Conservation (phyloP, 1,140 invertebrate genomes). For the Zophobas morio region DNA sequence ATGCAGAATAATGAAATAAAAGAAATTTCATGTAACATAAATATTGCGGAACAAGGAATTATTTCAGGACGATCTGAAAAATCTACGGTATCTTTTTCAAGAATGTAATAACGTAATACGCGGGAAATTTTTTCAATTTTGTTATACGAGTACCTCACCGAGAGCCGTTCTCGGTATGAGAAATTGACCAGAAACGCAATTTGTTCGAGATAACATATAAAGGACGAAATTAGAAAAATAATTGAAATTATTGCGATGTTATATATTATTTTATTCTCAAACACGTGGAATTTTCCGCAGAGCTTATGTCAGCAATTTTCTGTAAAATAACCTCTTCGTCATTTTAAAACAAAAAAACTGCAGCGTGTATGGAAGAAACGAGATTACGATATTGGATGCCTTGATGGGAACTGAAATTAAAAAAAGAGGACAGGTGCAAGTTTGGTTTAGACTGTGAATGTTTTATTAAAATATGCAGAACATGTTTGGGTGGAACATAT, state of each 20-base stretch:
- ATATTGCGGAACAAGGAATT: neutral
- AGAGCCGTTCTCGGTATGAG: neutral
- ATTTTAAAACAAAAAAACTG: neutral
- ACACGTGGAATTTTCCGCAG: no score
- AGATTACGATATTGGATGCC: no score
- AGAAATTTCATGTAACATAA: slow-evolving; percentile 27
- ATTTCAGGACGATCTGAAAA: slow-evolving; percentile 2
- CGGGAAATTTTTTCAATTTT: slow-evolving; percentile 9
- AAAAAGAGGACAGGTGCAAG: neutral
- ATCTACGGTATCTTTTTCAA: neutral
- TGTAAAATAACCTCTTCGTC: no score
- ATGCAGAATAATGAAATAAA: neutral
- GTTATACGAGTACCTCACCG: slow-evolving; percentile 1
- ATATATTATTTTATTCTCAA: neutral
- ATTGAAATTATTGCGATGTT: neutral
- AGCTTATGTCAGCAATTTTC: no score
- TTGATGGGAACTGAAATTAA: no score
- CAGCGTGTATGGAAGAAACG: neutral
- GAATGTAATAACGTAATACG: slow-evolving; percentile 7
- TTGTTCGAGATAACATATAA: neutral
- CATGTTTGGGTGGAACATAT: slow-evolving; percentile 3
- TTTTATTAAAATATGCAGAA: slow-evolving; percentile 10
- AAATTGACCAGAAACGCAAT: neutral
- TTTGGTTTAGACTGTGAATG: neutral
- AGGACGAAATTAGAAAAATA: neutral